Percentiles rank a stretch among this genome's conserved stretches.
phyloP scores from a whole-genome alignment of 92 coral and sea anemone species.

The Montipora capitata region DNA sequence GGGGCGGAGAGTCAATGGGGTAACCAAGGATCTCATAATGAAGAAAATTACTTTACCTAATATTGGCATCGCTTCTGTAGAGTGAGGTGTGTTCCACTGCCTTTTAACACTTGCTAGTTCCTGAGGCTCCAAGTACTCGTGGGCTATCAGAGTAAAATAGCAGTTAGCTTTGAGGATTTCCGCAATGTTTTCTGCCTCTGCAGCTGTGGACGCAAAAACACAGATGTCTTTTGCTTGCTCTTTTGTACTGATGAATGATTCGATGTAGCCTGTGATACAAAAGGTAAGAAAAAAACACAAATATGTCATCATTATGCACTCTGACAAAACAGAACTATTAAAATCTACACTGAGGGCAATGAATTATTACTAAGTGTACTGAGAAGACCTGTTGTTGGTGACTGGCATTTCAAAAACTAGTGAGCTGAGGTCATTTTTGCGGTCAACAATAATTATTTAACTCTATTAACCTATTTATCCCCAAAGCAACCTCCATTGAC shows the following conservation, averaged over 20 bases:
- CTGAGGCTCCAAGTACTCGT: conserved; percentile 82
- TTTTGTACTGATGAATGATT: conserved; percentile 70
- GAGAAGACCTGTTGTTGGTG: too few species aligned
- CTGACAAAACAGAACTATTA: too few species aligned
- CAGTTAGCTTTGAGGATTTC: conserved; percentile 77
- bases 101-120: conserved; percentile 79
- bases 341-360: too few species aligned
- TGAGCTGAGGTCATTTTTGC: too few species aligned
- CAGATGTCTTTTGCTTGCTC: conserved; percentile 87
- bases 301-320: background rate
- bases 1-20: too few species aligned
- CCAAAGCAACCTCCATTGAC: too few species aligned
- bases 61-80: conserved; percentile 81
- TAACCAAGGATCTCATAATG: too few species aligned
- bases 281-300: background rate
- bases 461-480: too few species aligned
- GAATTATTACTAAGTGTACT: too few species aligned
- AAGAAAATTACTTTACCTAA: conserved; percentile 61
- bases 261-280: conserved; percentile 81
- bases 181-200: conserved; percentile 86
- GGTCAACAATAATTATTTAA: too few species aligned
- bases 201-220: conserved; percentile 85
- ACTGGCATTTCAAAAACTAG: too few species aligned
- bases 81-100: conserved; percentile 97
- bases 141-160: conserved; percentile 78